Base-by-base conservation (phyloP, 2,888 invertebrate genomes). In the Cyaniris semiargus region DNA sequence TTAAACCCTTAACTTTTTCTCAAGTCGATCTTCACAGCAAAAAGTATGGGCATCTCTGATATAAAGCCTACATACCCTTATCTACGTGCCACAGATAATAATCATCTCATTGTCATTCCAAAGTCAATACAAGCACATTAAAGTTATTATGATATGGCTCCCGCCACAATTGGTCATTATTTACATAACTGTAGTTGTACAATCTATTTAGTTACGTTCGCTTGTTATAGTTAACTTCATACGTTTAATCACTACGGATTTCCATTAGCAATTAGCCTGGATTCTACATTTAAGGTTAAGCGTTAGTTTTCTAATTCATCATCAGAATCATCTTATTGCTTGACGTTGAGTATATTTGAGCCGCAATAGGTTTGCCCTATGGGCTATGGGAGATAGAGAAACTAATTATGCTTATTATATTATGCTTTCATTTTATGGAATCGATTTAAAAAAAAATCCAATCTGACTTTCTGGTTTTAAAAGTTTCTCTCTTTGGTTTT, bases 221-320 rank as follows among this genome's bases (percentile, higher is more conserved):
- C 38, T 71, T 71, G 71, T 71, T 71, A 71, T 71, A 74, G 23
- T 18, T 74, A 27, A 74, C 44, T 74, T 74, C 71, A 38, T 71
- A 74, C 27, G 48, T 74, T 74, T 74, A 48, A 74, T 74, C 53
- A 48, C 74, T 15, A 48, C 53, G 74, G 74, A 74, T 74, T 74
- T 74, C 74, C 74, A 74, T 74, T 53, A 74, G 44, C 48, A 74
- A 74, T 74, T 74, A 74, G 48, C 74, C 74, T 53, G 18, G 53
- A 74, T 72, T 34, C n/a, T 70, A 70, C 60, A 60, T 66, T 38
- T 21, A 21, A 13, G 71, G 38, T 71, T 71, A 10, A n/a, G 38
- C n/a, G n/a, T 23, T 38, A 71, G 38, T 71, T 71, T 71, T 71
- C 38, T 71, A 71, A 71, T 71, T n/a, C 71, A 71, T 38, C 10